Evolutionary conservation across 2,113 vertebrate species (phyloP).

Genomic region (Python bivittatus): DNA sequence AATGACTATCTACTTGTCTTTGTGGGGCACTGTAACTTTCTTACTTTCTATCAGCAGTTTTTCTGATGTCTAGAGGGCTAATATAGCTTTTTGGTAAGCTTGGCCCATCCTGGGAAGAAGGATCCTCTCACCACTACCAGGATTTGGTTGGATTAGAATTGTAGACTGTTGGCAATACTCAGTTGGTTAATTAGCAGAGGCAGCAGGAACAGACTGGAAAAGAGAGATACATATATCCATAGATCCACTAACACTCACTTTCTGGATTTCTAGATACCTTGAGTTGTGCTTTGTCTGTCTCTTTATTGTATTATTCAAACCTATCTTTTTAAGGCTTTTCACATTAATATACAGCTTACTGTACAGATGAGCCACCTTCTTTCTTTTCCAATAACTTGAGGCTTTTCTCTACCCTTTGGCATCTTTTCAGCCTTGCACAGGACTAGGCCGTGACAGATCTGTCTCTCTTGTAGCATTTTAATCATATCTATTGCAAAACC

Average conservation of each 20-base stretch:
- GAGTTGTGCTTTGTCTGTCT: neutral
- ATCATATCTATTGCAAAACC: slow-evolving; percentile 12
- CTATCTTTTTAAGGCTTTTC: neutral
- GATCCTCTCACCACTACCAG: neutral
- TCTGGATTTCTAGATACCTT: neutral
- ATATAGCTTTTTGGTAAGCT: neutral
- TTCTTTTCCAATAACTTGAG: neutral
- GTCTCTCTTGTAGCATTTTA: slow-evolving; percentile 8
- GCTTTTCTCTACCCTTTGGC: neutral
- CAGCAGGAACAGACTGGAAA: neutral
- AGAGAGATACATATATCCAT: neutral
- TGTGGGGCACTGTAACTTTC: neutral
- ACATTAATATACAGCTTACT: neutral
- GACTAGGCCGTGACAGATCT: neutral
- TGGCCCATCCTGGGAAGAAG: neutral
- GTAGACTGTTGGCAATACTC: neutral
- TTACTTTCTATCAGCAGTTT: neutral
- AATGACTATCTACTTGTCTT: neutral
- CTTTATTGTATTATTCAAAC: neutral
- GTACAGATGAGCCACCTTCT: neutral
- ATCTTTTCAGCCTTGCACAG: neutral
- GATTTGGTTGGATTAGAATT: neutral
- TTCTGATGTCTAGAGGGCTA: neutral
- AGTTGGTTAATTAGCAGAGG: neutral
- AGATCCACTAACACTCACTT: neutral